Evolutionary conservation across 1,140 invertebrate genomes (phyloP).

Genomic region (Cyclargus thomasi): DNA sequence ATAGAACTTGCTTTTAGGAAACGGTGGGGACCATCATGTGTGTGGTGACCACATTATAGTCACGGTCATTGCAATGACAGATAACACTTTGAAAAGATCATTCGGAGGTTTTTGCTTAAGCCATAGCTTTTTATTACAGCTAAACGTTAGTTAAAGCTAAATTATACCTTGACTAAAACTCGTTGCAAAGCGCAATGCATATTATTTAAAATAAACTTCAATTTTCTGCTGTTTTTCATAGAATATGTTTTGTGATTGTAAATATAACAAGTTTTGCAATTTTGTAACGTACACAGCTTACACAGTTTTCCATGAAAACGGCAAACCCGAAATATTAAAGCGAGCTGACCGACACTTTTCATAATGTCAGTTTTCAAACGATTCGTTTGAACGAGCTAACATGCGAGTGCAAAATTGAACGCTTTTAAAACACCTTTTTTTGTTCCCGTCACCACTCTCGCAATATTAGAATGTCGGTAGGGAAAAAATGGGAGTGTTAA

Average conservation of each 20-base stretch:
- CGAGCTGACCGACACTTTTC: neutral
- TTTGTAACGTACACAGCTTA: neutral
- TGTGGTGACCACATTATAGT: no score
- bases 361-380: conserved; percentile 3
- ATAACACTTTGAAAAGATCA: no score
- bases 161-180: no score
- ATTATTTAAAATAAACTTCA: no score
- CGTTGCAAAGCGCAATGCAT: no score
- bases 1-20: no score
- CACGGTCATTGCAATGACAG: no score
- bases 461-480: neutral
- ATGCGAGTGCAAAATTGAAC: neutral
- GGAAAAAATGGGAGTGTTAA: neutral
- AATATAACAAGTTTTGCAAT: neutral
- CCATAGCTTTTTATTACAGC: no score
- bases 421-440: neutral
- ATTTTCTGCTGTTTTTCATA: no score
- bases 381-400: neutral
- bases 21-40: no score
- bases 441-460: neutral
- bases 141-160: no score
- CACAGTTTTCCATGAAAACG: neutral
- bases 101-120: no score
- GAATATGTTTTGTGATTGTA: neutral
- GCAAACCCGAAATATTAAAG: neutral